These are phyloP conservation scores for Odontomyia ornata DNA, from an alignment of 2,888 invertebrate genomes.

Conservation along the genomic window DNA sequence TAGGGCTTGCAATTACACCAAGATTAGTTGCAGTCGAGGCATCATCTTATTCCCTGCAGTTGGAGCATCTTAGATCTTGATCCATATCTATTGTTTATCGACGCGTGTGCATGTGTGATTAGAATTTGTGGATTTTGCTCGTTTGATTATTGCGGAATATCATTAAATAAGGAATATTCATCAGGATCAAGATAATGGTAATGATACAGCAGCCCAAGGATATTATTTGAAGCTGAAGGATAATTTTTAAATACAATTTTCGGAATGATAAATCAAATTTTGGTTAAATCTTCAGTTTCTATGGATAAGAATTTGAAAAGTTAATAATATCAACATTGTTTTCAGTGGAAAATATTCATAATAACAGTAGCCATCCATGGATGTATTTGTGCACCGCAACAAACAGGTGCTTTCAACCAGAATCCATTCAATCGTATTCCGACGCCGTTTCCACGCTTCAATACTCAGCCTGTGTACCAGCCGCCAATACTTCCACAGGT, in stretches of 20 bases:
- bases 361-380: background rate
- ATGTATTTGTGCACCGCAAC: conserved; percentile 40
- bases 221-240: too few species aligned
- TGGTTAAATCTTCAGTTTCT: background rate
- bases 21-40: conserved; percentile 52
- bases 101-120: conserved; percentile 15
- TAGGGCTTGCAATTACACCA: conserved; percentile 51
- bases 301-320: background rate
- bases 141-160: background rate
- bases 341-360: conserved; percentile 28
- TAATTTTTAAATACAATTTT: too few species aligned
- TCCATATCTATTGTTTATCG: conserved; percentile 10
- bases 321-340: background rate
- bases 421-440: conserved; percentile 54
- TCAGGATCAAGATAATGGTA: too few species aligned
- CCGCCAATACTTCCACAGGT: conserved; percentile 56
- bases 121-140: background rate
- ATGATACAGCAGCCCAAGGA: too few species aligned
- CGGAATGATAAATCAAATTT: too few species aligned
- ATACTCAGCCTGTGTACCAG: conserved; percentile 49
- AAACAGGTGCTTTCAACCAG: conserved; percentile 46
- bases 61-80: conserved; percentile 48
- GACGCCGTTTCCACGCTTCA: conserved; percentile 47
- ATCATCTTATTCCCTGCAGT: conserved; percentile 43
- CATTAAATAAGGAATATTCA: too few species aligned